Evolutionary conservation across 2,888 invertebrate species (phyloP).

Genomic region (Dryadula phaetusa): DNA sequence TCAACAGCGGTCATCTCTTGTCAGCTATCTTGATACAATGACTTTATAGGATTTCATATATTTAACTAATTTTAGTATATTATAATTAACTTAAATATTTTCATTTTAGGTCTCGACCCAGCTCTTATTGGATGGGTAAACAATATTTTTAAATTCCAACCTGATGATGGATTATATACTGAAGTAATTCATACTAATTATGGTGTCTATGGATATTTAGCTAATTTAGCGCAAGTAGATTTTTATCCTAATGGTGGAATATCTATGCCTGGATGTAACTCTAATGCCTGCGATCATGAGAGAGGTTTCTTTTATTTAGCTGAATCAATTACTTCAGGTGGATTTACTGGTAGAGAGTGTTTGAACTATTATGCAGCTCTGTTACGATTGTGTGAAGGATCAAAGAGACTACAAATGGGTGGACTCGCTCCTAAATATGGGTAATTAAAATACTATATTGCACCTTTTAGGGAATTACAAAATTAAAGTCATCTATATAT

Average conservation of each 20-base stretch:
- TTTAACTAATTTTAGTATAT: too few relatives aligned
- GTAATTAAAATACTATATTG: slow-evolving; percentile 50
- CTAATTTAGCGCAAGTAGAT: slow-evolving; percentile 62
- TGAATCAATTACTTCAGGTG: slow-evolving; percentile 60
- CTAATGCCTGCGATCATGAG: slow-evolving; percentile 63
- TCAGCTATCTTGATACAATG: too few relatives aligned
- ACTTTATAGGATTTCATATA: too few relatives aligned
- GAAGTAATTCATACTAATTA: slow-evolving; percentile 71
- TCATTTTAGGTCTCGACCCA: slow-evolving; percentile 62
- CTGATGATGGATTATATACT: slow-evolving; percentile 62
- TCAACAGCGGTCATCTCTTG: too few relatives aligned
- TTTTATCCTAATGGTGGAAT: slow-evolving; percentile 70
- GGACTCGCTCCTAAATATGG: slow-evolving; percentile 64
- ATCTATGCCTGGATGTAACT: slow-evolving; percentile 67
- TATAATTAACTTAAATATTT: neutral
- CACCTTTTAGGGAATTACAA: too few relatives aligned
- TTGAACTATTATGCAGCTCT: slow-evolving; percentile 62
- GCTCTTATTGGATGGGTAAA: slow-evolving; percentile 66
- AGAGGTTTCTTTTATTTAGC: slow-evolving; percentile 64
- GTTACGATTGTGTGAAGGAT: slow-evolving; percentile 54
- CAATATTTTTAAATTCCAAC: slow-evolving; percentile 59
- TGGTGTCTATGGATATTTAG: slow-evolving; percentile 62
- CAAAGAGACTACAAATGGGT: slow-evolving; percentile 63
- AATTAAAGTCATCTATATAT: too few relatives aligned
- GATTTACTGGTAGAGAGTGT: slow-evolving; percentile 65